A percentile compares a stretch with the other conserved stretches of the same genome.
These are phyloP conservation scores for Caretta caretta DNA, from an alignment of 2,113 vertebrate genomes.

Conservation along the genomic window DNA sequence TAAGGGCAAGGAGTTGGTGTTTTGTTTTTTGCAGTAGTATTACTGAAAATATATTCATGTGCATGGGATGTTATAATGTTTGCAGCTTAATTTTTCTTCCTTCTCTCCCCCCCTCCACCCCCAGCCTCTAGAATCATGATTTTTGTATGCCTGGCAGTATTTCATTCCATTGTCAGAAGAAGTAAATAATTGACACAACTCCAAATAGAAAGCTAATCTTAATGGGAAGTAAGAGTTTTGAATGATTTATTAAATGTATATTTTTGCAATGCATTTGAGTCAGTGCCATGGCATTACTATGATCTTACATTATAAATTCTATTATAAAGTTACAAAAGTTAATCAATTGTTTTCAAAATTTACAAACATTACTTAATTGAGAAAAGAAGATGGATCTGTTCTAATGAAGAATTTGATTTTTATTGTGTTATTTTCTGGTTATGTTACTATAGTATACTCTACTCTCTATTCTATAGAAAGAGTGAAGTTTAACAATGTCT, in stretches of 20 bases:
- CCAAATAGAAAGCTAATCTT: background rate
- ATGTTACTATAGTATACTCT: background rate
- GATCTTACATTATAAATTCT: background rate
- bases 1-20: background rate
- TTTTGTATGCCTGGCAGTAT: background rate
- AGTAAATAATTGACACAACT: background rate
- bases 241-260: background rate
- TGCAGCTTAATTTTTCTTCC: background rate
- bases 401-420: background rate
- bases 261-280: background rate
- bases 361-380: background rate
- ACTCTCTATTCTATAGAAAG: background rate
- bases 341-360: background rate
- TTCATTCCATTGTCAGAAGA: background rate
- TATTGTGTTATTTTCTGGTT: background rate
- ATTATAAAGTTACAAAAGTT: background rate
- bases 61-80: background rate
- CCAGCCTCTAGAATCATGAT: background rate
- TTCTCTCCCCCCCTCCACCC: accelerated
- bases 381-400: background rate
- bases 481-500: background rate
- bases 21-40: background rate
- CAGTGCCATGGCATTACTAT: background rate
- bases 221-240: background rate
- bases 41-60: background rate